phyloP scores from a whole-genome alignment of 2,888 invertebrate species.

The Hybos culiciformis region DNA sequence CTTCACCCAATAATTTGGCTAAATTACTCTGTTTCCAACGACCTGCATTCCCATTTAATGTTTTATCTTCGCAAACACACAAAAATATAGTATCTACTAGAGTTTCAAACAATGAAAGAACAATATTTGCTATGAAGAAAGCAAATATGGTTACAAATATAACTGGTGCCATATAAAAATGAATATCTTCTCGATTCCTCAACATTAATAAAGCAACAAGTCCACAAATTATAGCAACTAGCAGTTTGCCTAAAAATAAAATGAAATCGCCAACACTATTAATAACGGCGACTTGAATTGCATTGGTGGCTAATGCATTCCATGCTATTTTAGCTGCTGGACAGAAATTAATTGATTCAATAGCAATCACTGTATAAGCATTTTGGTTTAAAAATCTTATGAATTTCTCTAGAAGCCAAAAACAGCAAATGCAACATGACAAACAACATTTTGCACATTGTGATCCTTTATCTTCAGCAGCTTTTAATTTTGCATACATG shows the following conservation, averaged over 20 bases:
- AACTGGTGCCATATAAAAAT: conserved; percentile 77
- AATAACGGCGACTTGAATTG: conserved; percentile 77
- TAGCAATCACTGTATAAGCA: conserved; percentile 87
- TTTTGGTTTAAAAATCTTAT: conserved; percentile 87
- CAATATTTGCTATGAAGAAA: conserved; percentile 86
- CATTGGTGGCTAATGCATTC: conserved; percentile 67
- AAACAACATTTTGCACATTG: conserved; percentile 61
- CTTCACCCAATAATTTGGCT: conserved; percentile 42
- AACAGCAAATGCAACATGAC: conserved; percentile 77
- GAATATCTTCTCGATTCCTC: conserved; percentile 55
- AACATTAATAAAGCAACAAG: conserved; percentile 63
- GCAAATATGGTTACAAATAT: conserved; percentile 71
- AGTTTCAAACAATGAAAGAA: conserved; percentile 90
- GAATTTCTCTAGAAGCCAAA: conserved; percentile 82
- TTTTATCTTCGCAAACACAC: conserved; percentile 87
- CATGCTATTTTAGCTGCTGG: conserved; percentile 82
- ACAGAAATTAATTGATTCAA: conserved; percentile 82
- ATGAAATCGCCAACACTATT: conserved; percentile 90
- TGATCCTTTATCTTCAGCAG: conserved; percentile 55
- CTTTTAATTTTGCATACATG: conserved; percentile 65
- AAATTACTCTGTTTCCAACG: conserved; percentile 46
- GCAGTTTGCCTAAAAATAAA: conserved; percentile 66
- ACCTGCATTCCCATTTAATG: conserved; percentile 62
- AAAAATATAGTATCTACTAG: conserved; percentile 86
- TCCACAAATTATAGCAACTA: conserved; percentile 72